phyloP scores from a whole-genome alignment of 2,113 vertebrate genomes.

The Pollachius pollachius region DNA sequence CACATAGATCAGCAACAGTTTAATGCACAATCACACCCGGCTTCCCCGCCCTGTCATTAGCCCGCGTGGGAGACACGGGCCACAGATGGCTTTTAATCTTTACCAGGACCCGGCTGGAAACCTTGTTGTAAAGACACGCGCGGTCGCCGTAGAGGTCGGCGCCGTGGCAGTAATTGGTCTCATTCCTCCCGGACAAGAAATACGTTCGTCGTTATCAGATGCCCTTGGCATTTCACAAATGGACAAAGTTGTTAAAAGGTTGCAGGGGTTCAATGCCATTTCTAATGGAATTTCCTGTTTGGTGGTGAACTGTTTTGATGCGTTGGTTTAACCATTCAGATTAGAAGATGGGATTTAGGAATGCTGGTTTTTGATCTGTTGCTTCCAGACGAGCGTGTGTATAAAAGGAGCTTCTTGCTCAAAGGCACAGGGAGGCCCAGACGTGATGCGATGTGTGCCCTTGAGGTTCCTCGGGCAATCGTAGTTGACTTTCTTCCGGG shows the following conservation, averaged over 20 bases:
- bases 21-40: constrained; percentile 69
- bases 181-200: constrained; percentile 40
- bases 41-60: constrained; percentile 40
- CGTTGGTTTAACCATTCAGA: no score
- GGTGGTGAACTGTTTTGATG: background rate
- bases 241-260: constrained; percentile 10
- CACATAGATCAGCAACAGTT: constrained; percentile 61
- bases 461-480: constrained; percentile 36
- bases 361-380: no score
- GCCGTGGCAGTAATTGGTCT: constrained; percentile 32
- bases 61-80: constrained; percentile 24
- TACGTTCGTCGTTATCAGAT: background rate
- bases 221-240: background rate
- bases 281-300: no score
- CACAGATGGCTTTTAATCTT: constrained; percentile 17
- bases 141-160: background rate
- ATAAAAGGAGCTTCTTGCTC: background rate
- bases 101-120: background rate
- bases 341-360: no score
- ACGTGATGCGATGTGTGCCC: constrained; percentile 10
- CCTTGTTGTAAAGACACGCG: background rate
- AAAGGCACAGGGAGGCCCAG: background rate
- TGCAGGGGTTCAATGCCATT: no score
- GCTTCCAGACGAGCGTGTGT: no score
- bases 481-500: constrained; percentile 49